Evolutionary conservation across 1,140 invertebrate genomes (phyloP), one percentile per base, ranked within the genome.

Genomic region (Nymphalis io): DNA sequence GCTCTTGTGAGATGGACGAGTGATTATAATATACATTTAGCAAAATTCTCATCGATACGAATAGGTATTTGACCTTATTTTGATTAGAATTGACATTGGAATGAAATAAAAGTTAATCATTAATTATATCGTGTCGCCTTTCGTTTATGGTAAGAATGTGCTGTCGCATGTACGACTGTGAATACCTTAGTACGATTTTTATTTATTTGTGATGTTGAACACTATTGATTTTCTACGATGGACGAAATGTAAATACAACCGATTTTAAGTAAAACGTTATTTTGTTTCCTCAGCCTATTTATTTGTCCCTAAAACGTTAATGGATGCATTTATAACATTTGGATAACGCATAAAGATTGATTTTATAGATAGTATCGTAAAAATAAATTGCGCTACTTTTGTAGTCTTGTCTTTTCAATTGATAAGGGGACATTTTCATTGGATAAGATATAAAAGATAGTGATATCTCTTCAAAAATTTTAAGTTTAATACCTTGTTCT

Each of bases 181-280:
- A 87, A 91, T 89, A 90, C 85, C 85, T 91, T 91, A 91, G 89
- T 88, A 88, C 83, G 87, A 89, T 89, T 90, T 87, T 89, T 87
- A 91, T 90, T 91, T 91, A 91, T 91, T 91, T 91, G 89, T 90
- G 87, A 91, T 91, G 87, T 90, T 89, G 83, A 91, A 89, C 84
- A 90, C 85, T 87, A 87, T 86, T 91, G 85, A 91, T 91, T 91
- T 91, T 91, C 87, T 91, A 91, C 88, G 83, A 87, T 86, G 87
- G 88, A 90, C 87, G 85, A 89, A 89, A 88, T 91, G 89, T 91
- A 91, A 91, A 91, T 91, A 91, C 89, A 91, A 91, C 89, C 87
- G 88, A 91, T 91, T 90, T 89, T 87, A 90, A 91, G 89, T 91
- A 91, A 91, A 90, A 89, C 82, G 85, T 87, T 90, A 88, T 89